phyloP scores from a whole-genome alignment of 2,888 invertebrate species.

The Pristionchus maxplancki region DNA sequence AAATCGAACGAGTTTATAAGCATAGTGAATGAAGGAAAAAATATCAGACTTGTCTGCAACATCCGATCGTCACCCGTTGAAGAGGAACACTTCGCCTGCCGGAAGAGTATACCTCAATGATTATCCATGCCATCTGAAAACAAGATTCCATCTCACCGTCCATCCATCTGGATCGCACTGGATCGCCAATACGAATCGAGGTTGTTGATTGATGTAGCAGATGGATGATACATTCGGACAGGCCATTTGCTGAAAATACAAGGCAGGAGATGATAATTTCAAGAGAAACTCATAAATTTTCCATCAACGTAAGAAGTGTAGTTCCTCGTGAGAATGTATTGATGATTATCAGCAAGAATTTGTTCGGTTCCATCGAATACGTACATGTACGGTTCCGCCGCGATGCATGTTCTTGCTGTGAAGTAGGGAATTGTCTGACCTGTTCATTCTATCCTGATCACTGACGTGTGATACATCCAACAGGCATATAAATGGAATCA shows the following conservation, averaged over 20 bases:
- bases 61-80: not conserved
- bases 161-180: not conserved
- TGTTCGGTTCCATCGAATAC: slow-evolving; percentile 10
- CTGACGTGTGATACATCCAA: slow-evolving; percentile 5
- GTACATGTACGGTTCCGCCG: not conserved
- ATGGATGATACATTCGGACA: not conserved
- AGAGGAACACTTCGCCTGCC: not conserved
- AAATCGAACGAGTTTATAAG: too few species aligned
- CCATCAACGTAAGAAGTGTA: not conserved
- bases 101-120: not conserved
- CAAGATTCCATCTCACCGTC: not conserved
- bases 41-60: not conserved
- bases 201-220: not conserved
- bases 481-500: not conserved
- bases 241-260: not conserved
- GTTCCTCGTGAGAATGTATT: slow-evolving; percentile 15
- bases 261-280: too few species aligned
- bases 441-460: not conserved
- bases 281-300: not conserved
- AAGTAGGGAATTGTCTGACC: too few species aligned
- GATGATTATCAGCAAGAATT: not conserved
- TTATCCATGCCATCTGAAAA: too few species aligned
- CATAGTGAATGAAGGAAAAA: too few species aligned
- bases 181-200: not conserved
- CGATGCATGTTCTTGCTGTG: not conserved